A percentile compares a stretch with the other conserved stretches of the same genome.
These are phyloP conservation scores for Agrypnus murinus DNA, from an alignment of 2,888 invertebrate genomes.

Conservation along the genomic window DNA sequence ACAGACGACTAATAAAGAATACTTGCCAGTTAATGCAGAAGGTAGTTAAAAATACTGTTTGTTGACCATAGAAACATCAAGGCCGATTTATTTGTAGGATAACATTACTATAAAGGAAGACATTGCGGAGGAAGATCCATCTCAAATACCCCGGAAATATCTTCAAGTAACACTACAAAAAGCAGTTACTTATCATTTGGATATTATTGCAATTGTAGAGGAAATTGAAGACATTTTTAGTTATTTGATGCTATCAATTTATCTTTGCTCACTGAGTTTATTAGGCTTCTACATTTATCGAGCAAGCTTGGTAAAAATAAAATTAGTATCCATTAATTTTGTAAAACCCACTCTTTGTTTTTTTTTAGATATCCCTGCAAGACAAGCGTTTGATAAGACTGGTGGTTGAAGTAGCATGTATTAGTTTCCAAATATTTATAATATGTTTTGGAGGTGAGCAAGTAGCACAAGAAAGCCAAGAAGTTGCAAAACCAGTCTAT, in stretches of 20 bases:
- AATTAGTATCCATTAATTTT: background rate
- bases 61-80: background rate
- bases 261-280: background rate
- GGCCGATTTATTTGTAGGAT: background rate
- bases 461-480: background rate
- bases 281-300: constrained; percentile 11
- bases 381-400: background rate
- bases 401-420: background rate
- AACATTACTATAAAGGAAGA: too few relatives aligned
- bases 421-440: background rate
- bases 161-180: constrained; percentile 3
- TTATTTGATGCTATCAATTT: background rate
- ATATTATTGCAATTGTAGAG: background rate
- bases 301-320: background rate
- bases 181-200: constrained; percentile 6
- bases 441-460: too few relatives aligned
- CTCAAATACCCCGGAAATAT: background rate
- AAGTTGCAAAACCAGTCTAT: too few relatives aligned
- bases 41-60: background rate
- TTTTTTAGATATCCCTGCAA: background rate
- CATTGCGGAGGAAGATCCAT: background rate
- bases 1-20: background rate
- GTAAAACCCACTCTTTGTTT: background rate
- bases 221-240: constrained; percentile 17
- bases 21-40: background rate